Evolutionary conservation across 2,797 vertebrate genomes (phyloP).

Genomic region (Ctenochaetus hawaiiensis): DNA sequence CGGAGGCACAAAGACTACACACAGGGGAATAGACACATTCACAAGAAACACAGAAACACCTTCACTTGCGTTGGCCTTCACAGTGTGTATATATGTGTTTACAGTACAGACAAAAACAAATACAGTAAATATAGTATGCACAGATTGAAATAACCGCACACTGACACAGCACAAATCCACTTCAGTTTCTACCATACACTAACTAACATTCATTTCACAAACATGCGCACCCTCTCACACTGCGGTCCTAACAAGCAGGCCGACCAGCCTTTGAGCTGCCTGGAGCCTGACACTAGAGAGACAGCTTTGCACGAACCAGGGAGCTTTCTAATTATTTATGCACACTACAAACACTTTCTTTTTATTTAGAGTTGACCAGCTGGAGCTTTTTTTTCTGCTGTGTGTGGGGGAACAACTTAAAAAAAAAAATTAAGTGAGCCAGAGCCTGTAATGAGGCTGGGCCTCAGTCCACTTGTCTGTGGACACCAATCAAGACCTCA

Average conservation of each 20-base stretch:
- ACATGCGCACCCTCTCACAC: constrained; percentile 4
- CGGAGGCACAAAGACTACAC: constrained; percentile 45
- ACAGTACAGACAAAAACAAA: constrained; percentile 22
- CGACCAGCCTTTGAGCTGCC: constrained; percentile 51
- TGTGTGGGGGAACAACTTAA: constrained; percentile 30
- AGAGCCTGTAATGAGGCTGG: constrained; percentile 73
- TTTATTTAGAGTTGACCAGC: constrained; percentile 70
- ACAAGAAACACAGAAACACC: constrained; percentile 41
- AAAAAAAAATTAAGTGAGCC: constrained; percentile 44
- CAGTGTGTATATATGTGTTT: constrained; percentile 15
- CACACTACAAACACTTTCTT: constrained; percentile 71
- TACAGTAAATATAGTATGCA: neutral
- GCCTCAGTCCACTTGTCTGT: constrained; percentile 54
- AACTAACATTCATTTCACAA: constrained; percentile 17
- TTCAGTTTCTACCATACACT: constrained; percentile 28
- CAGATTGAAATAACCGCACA: constrained; percentile 16
- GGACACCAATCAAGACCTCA: constrained; percentile 59
- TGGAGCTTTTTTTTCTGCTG: constrained; percentile 51
- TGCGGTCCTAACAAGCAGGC: constrained; percentile 67
- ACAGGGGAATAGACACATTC: constrained; percentile 18
- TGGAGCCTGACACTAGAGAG: constrained; percentile 42
- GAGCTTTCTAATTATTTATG: constrained; percentile 75
- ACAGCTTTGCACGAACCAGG: constrained; percentile 47
- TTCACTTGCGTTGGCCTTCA: constrained; percentile 15
- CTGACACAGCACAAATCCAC: constrained; percentile 45